Base-by-base conservation (phyloP, 2,888 invertebrate genomes). In the Hetaerina titia region DNA sequence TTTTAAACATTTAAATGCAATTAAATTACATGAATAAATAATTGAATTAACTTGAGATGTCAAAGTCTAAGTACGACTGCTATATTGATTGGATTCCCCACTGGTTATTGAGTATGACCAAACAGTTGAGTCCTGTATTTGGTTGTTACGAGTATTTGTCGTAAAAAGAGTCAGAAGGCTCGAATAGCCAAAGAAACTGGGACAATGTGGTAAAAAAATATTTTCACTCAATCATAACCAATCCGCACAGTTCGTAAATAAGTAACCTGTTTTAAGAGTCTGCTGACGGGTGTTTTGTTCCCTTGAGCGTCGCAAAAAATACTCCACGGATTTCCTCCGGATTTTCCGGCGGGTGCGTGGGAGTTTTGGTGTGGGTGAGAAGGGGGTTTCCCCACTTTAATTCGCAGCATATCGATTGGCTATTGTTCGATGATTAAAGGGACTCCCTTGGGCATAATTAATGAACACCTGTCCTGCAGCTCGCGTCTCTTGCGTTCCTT, bases 391-490 rank as follows among this genome's bases (percentile, higher is more conserved):
- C 81, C 15, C 2, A 13, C 81, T 81, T 81, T 31, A 31, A 31
- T 81, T 31, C 15, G 25, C 31, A 11, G 81, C 25, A 81, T 81
- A 81, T 81, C 81, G 81, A 81, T 81, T 81, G 81, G 81, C 81
- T 31, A 5, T 13, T 31, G 81, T 81, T 81, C 81, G 81, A 45
- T 45, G 45, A 81, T 81, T 81, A 81, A 81, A 81, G 81, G 11
- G 31, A 31, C 81, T 81, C 81, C 81, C 25, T n/a, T 81, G 81
- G 81, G 81, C 81, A 81, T 81, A 81, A 81, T 81, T 81, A 81
- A 81, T 81, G 81, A 25, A 81, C 81, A 31, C 13, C 31, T 81
- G 31, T 15, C 81, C 81, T 31, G 31, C 25, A 17, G 22, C 69
- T 6, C 69, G 17, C 22, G 19, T 69, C 81, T 31, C 31, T 31